Conservation (phyloP, 2,888 invertebrate genomes). For the Mimachlamys varia region DNA sequence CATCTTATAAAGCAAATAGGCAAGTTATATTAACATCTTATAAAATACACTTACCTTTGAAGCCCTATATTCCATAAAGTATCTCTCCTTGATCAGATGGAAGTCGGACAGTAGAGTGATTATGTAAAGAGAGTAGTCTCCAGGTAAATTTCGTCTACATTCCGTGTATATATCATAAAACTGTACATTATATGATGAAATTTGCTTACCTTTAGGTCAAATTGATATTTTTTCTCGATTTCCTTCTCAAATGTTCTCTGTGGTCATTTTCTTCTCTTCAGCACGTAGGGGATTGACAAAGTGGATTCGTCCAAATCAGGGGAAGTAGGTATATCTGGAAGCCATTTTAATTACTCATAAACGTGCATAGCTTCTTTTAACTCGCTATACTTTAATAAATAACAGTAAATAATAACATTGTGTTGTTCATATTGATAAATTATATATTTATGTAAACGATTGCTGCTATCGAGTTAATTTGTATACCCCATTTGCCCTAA, state of each 20-base stretch:
- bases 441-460: neutral
- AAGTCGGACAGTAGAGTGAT: constrained; percentile 2
- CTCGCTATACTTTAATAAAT: neutral
- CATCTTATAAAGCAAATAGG: neutral
- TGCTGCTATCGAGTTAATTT: neutral
- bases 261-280: constrained; percentile 34
- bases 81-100: constrained; percentile 1
- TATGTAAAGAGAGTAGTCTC: neutral
- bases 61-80: constrained; percentile 11
- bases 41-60: neutral
- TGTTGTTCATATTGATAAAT: neutral
- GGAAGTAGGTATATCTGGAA: neutral
- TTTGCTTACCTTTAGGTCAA: neutral
- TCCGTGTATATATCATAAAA: neutral
- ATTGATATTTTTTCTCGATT: constrained; percentile 3
- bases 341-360: neutral
- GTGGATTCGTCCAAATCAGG: neutral
- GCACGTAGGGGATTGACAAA: constrained; percentile 14
- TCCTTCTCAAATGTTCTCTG: neutral
- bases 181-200: neutral
- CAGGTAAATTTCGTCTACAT: neutral
- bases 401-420: neutral
- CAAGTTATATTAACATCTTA: neutral
- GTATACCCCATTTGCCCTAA: neutral
- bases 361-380: neutral